Evolutionary conservation across 2,797 vertebrate species (phyloP).

Genomic region (Nyctalus aviator): DNA sequence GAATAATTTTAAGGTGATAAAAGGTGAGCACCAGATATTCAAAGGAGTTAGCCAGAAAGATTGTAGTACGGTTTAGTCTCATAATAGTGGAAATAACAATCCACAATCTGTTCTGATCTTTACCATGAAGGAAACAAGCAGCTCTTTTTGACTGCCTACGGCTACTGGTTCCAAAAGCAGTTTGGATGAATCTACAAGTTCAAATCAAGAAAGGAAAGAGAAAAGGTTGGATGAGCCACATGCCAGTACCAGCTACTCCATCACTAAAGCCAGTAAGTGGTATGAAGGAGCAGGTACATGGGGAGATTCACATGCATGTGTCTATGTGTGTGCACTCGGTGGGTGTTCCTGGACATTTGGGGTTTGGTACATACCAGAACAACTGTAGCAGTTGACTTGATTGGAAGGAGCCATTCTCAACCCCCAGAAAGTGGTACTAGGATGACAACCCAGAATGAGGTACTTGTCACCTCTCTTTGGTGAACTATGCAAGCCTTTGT

Average conservation of each 20-base stretch:
- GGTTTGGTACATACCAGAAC: neutral
- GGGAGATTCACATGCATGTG: neutral
- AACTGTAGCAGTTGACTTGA: neutral
- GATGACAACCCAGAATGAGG: neutral
- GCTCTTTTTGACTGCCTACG: neutral
- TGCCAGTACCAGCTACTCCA: neutral
- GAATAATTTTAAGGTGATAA: constrained; percentile 16
- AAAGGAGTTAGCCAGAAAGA: constrained; percentile 27
- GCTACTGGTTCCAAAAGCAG: neutral
- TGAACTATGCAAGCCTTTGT: neutral
- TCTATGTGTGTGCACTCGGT: neutral
- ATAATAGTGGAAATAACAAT: constrained; percentile 1
- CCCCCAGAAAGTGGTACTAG: neutral
- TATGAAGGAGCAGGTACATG: neutral
- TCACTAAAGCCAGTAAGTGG: neutral
- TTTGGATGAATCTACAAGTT: constrained; percentile 19
- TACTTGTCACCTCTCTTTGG: neutral
- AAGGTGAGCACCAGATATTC: neutral
- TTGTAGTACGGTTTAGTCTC: neutral
- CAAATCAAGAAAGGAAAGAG: constrained; percentile 3
- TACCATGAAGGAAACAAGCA: neutral
- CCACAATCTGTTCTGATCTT: neutral
- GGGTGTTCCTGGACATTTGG: neutral
- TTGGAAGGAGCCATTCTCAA: neutral
- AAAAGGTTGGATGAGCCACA: neutral